Evolutionary conservation across 2,113 vertebrate genomes (phyloP).

Genomic region (Engraulis encrasicolus): DNA sequence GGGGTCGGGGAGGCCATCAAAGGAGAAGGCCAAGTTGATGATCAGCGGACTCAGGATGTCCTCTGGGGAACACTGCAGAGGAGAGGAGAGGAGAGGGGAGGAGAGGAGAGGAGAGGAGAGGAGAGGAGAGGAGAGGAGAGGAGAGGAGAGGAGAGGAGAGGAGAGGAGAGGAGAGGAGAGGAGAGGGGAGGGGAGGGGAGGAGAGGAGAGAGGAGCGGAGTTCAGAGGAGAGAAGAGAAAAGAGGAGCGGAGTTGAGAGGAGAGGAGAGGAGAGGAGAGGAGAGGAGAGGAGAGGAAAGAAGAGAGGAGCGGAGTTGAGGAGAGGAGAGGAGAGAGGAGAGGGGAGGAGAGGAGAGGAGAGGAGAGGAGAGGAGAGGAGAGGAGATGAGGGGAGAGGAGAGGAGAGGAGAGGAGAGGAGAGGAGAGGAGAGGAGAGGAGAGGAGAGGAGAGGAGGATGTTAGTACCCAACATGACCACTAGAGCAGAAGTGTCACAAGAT

Average conservation of each 20-base stretch:
- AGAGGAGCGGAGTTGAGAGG: no score
- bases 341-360: background rate
- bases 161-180: background rate
- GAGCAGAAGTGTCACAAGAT: no score
- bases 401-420: background rate
- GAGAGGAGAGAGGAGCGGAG: background rate
- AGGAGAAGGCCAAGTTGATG: slow-evolving; percentile 68
- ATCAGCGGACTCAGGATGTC: slow-evolving; percentile 65
- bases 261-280: background rate
- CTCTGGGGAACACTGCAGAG: slow-evolving; percentile 68
- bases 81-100: slow-evolving; percentile 47
- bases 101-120: slow-evolving; percentile 46
- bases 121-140: background rate
- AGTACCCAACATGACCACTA: background rate
- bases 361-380: background rate
- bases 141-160: background rate
- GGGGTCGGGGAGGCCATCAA: slow-evolving; percentile 54
- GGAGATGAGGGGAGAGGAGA: background rate
- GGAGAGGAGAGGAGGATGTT: background rate
- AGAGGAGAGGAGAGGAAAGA: background rate
- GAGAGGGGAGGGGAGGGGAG: no score
- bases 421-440: background rate
- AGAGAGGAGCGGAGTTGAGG: background rate
- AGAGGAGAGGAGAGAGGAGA: background rate
- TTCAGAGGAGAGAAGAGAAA: background rate